These are phyloP conservation scores for Caenorhabditis angaria DNA, from an alignment of 2,888 invertebrate species.

Conservation along the genomic window DNA sequence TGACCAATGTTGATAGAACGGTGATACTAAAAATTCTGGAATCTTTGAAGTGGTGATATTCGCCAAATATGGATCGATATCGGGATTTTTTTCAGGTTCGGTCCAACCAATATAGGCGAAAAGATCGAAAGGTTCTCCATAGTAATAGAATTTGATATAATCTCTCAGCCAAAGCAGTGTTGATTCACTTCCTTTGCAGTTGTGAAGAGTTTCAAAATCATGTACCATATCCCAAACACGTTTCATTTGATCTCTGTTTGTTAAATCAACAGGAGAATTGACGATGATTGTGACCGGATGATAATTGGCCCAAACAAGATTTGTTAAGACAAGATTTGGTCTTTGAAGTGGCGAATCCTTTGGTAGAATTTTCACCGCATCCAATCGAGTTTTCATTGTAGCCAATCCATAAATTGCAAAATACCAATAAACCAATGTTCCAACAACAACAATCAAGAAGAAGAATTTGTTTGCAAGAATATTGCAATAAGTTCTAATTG, in stretches of 20 bases:
- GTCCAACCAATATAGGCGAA: conserved; percentile 30
- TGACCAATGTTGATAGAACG: conserved; percentile 68
- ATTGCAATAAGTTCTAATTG: conserved; percentile 55
- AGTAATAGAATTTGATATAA: conserved; percentile 59
- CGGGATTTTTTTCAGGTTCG: conserved; percentile 33
- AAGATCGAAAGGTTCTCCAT: conserved; percentile 51
- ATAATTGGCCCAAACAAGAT: conserved; percentile 69
- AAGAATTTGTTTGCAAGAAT: conserved; percentile 56
- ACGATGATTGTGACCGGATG: conserved; percentile 69
- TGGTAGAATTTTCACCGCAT: conserved; percentile 69
- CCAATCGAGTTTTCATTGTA: conserved; percentile 60
- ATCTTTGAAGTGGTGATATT: conserved; percentile 54
- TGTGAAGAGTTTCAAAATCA: conserved; percentile 64
- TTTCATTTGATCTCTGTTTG: conserved; percentile 49
- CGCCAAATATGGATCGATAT: conserved; percentile 47
- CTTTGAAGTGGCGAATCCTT: conserved; percentile 66
- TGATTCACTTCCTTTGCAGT: conserved; percentile 59
- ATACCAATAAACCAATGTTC: conserved; percentile 61
- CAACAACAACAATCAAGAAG: conserved; percentile 44
- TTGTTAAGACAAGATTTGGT: conserved; percentile 61
- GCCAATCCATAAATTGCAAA: conserved; percentile 49
- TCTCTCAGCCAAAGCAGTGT: conserved; percentile 70
- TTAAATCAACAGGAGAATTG: conserved; percentile 60
- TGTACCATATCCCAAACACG: conserved; percentile 63
- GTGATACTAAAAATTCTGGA: conserved; percentile 60